Evolutionary conservation across 1,140 invertebrate species (phyloP).

Genomic region (Lasioglossum albipes): DNA sequence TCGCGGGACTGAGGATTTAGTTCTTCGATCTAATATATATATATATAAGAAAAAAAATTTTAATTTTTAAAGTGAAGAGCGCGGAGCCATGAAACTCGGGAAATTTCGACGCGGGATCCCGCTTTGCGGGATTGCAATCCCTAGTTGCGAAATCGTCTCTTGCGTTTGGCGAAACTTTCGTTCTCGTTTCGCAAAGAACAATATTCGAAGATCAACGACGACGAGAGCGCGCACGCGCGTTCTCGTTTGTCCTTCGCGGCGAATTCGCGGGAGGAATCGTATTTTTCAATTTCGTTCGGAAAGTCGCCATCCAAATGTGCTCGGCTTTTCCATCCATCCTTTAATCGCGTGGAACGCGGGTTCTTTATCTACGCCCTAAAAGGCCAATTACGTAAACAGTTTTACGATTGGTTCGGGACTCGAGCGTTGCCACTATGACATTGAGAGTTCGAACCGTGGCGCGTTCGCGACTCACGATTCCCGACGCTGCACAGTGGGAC

Average conservation of each 20-base stretch:
- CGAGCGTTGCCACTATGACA: constrained; percentile 2
- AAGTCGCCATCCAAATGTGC: not conserved
- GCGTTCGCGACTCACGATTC: not conserved
- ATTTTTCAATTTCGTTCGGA: too few relatives aligned
- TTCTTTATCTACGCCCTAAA: not conserved
- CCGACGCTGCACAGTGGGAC: too few relatives aligned
- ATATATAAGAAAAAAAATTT: too few relatives aligned
- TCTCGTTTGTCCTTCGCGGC: too few relatives aligned
- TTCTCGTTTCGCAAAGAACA: not conserved
- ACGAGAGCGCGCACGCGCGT: not conserved
- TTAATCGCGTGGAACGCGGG: not conserved
- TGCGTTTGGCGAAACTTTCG: not conserved
- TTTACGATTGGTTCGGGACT: not conserved
- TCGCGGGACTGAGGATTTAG: too few relatives aligned
- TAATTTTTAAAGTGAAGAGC: too few relatives aligned
- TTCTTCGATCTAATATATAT: too few relatives aligned
- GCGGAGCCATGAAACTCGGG: too few relatives aligned
- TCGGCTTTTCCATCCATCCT: not conserved
- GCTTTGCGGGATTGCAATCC: too few relatives aligned
- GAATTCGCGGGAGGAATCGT: too few relatives aligned
- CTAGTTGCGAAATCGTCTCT: not conserved
- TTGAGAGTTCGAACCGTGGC: not conserved
- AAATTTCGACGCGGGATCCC: too few relatives aligned
- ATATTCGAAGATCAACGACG: constrained; percentile 13
- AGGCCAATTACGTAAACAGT: constrained; percentile 3